Base-by-base conservation (phyloP, 2,888 invertebrate species). In the Acleris laterana region DNA sequence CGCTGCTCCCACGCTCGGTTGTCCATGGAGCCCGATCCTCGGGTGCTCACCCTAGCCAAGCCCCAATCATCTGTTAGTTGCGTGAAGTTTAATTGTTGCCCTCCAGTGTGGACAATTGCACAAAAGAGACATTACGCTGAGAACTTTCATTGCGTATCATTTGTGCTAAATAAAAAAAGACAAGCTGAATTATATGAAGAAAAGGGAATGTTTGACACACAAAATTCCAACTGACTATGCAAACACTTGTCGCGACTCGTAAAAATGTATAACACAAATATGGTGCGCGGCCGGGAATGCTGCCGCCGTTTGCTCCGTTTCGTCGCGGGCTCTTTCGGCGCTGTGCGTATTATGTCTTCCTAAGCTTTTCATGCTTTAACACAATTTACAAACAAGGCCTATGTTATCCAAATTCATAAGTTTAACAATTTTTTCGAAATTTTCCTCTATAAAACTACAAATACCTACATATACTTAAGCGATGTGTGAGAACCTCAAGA, bases 231-330 rank as follows among this genome's bases (percentile, higher is more conserved):
- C 77, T 74, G 75, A 72, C 82, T 84, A 79, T 75, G 81, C 84
- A 89, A 88, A 89, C 89, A 88, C 81, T 84, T 81, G 83, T 83
- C 84, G 79, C 79, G 78, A 77, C 78, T 80, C 83, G 81, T 87
- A 78, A 85, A 66, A 86, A 87, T 87, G 76, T 88, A 88, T 88
- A 87, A 85, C 81, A 81, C 83, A 88, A 86, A 88, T 81, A 84
- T 79, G 74, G 79, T 79, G 79, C 76, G 71, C 79, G 78, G 81
- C 75, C 83, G 83, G 83, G 87, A 88, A 89, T 88, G 87, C 77
- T 75, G 85, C 81, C 83, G 72, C 75, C 79, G 86, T 84, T 84
- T 84, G 82, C 82, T 84, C 83, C 76, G 75, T 77, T 78, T 71
- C 72, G 72, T 72, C 74, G 62, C 59, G 65, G 71, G 63, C 65